Conservation (phyloP, 2,797 vertebrate species). For the Siniperca undulata region DNA sequence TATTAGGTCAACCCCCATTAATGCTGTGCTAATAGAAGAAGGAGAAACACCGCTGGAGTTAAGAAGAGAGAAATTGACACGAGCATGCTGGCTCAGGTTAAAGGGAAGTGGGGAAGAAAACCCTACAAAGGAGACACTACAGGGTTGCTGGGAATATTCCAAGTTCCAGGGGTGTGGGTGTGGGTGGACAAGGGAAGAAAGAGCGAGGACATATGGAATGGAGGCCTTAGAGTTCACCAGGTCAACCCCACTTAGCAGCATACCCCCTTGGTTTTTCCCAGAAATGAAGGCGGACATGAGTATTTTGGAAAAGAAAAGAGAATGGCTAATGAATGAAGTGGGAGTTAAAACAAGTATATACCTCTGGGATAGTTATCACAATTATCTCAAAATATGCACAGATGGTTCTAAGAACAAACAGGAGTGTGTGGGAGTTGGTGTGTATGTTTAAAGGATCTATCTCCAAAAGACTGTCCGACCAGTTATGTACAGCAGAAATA, state of each 20-base stretch:
- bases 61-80: not conserved
- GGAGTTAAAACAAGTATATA: too few relatives aligned
- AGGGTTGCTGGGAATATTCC: not conserved
- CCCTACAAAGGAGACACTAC: not conserved
- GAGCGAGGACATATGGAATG: not conserved
- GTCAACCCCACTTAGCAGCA: not conserved
- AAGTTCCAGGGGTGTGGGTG: not conserved
- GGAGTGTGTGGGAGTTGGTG: too few relatives aligned
- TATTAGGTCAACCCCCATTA: not conserved
- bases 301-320: not conserved
- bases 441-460: too few relatives aligned
- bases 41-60: not conserved
- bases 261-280: not conserved
- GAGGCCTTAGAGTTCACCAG: not conserved
- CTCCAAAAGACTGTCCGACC: too few relatives aligned
- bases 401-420: too few relatives aligned
- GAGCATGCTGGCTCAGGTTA: too few relatives aligned
- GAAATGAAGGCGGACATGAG: not conserved
- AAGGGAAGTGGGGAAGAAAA: too few relatives aligned
- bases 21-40: not conserved
- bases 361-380: too few relatives aligned
- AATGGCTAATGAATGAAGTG: too few relatives aligned
- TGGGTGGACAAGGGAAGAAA: not conserved
- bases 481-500: too few relatives aligned
- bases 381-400: too few relatives aligned